A percentile compares a stretch with the other conserved stretches of the same genome.
Conservation (phyloP, 2,888 invertebrate species). For the Psylliodes chrysocephalus region DNA sequence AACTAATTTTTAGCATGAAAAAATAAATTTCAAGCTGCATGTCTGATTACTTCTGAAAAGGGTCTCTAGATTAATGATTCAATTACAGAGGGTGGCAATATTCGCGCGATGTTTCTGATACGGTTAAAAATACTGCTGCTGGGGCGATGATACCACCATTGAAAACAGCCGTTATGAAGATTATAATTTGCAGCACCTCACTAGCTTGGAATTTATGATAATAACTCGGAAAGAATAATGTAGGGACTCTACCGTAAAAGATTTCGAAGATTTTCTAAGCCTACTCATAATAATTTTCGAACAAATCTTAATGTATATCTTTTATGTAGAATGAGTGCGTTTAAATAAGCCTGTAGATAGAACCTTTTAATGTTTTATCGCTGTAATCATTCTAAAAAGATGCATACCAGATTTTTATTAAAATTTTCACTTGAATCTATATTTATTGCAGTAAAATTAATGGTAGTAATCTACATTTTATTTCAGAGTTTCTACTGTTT, state of each 20-base stretch:
- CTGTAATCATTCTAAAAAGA: not conserved
- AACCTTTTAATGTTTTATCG: not conserved
- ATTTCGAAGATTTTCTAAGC: slow-evolving; percentile 20
- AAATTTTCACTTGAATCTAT: too few species aligned
- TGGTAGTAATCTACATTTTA: too few species aligned
- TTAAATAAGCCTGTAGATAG: not conserved
- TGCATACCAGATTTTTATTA: too few species aligned
- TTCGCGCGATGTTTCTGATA: slow-evolving; percentile 28
- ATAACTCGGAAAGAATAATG: slow-evolving; percentile 25
- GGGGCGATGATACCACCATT: slow-evolving; percentile 24
- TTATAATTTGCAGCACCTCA: slow-evolving; percentile 29
- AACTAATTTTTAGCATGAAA: slow-evolving; percentile 18
- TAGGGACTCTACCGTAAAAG: slow-evolving; percentile 14
- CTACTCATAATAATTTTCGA: slow-evolving; percentile 13
- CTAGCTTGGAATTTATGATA: slow-evolving; percentile 31
- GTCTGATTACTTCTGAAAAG: slow-evolving; percentile 24
- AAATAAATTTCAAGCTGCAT: slow-evolving; percentile 14
- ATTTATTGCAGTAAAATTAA: too few species aligned
- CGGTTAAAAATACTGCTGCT: slow-evolving; percentile 21
- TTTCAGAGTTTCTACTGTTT: too few species aligned
- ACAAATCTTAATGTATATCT: slow-evolving; percentile 24
- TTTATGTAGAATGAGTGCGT: slow-evolving; percentile 4
- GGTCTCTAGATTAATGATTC: slow-evolving; percentile 29
- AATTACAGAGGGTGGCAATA: slow-evolving; percentile 29
- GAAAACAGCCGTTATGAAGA: slow-evolving; percentile 28